phyloP scores from a whole-genome alignment of 2,888 invertebrate species.

The Falcaria lacertinaria region DNA sequence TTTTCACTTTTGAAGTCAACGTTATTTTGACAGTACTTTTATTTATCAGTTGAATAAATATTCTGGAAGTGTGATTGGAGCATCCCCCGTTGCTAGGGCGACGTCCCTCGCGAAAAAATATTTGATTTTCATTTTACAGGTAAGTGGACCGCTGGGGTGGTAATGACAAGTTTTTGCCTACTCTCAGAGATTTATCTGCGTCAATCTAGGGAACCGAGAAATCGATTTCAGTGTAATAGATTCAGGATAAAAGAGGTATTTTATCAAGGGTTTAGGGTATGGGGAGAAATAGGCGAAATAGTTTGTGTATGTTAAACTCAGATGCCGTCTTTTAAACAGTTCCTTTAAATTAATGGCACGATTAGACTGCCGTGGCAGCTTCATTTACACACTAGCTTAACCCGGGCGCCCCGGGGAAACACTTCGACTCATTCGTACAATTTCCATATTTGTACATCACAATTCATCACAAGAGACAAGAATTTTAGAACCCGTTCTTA shows the following conservation, averaged over 20 bases:
- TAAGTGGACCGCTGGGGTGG: not conserved
- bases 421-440: too few species aligned
- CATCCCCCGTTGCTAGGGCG: not conserved
- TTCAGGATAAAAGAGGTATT: not conserved
- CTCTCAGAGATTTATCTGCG: not conserved
- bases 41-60: not conserved
- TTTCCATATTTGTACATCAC: too few species aligned
- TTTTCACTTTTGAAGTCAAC: not conserved
- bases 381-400: too few species aligned
- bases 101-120: not conserved
- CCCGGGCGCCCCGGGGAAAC: too few species aligned
- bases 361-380: too few species aligned
- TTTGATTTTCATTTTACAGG: conserved; percentile 2
- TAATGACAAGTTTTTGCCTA: not conserved
- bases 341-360: too few species aligned
- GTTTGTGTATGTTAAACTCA: not conserved
- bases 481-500: too few species aligned
- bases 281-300: not conserved
- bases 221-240: not conserved
- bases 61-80: not conserved
- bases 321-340: not conserved
- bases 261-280: not conserved
- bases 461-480: too few species aligned
- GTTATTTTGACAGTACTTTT: not conserved
- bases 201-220: not conserved